Evolutionary conservation across 2,113 vertebrate genomes (phyloP), one percentile per base, ranked within the genome.

Genomic region (Ptilonorhynchus violaceus): DNA sequence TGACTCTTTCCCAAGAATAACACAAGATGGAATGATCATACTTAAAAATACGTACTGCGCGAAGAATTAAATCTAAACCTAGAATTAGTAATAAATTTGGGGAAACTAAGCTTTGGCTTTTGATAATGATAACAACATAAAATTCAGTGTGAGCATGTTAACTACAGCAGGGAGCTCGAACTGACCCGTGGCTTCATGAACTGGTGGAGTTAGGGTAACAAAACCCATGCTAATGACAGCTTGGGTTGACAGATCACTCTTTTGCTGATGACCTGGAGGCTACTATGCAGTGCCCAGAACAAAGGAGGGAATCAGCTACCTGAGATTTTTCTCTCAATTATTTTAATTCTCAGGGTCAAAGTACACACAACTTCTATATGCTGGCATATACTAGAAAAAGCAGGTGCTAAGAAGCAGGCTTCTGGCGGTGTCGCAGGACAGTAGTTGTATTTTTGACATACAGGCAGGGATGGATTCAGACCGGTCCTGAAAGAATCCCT

Each of bases 131-230:
- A 62, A 37, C 6, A 3, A 41, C 14, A 15, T 41, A 42, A 42
- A 49, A 58, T 72, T 3, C 58, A 17, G 13, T 69, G 19, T 53
- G 53, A 83, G 22, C 18, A 8, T 31, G 41, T 79, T 68, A 28
- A 22, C 49, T 62, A 2, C 24, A 62, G 72, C 0, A 0, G 7
- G 41, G 66, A 55, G n/a, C 69, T 41, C 1, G 0, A 33, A 33
- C 60, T 88, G 44, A 37, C 30, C 33, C 0, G 0, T 35, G 53
- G 35, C 39, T 46, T 66, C 24, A 4, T 18, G 63, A 60, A 52
- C 28, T 44, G 35, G 21, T 50, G 56, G 58, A 66, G 33, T 66
- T 63, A 28, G 11, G 31, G 11, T 53, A 19, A 16, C 30, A 41
- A n/a, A 68, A 70, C 6, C 24, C 1, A 7, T 37, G 47, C 22